Conservation (phyloP, 2,797 vertebrate genomes). For the Nyctibius grandis region DNA sequence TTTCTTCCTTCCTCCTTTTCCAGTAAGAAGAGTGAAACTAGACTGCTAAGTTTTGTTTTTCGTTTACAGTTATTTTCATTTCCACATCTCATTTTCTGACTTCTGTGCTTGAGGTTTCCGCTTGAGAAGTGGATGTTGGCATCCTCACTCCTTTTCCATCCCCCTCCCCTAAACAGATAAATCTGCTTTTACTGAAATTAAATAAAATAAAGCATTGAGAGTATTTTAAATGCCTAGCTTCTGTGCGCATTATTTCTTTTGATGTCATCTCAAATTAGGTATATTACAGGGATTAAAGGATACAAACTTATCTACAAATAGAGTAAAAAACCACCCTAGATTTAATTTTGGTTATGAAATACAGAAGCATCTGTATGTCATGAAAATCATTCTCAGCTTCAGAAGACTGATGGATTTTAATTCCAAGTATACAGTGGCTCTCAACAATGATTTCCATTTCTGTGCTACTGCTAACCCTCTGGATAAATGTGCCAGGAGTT, state of each 20-base stretch:
- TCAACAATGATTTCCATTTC: slow-evolving; percentile 76
- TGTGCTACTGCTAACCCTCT: slow-evolving; percentile 67
- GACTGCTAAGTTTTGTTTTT: background rate
- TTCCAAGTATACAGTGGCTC: slow-evolving; percentile 66
- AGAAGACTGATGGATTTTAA: slow-evolving; percentile 76
- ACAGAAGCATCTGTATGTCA: slow-evolving; percentile 45
- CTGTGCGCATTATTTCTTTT: background rate
- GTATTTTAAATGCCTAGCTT: background rate
- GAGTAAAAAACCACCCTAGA: slow-evolving; percentile 9
- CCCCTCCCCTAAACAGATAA: background rate
- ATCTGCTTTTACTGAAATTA: background rate
- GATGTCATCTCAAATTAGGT: background rate
- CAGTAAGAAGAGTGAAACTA: background rate
- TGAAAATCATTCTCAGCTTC: slow-evolving; percentile 49
- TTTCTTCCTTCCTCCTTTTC: background rate
- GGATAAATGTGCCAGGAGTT: slow-evolving; percentile 76
- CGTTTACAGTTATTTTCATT: background rate
- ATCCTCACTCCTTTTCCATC: background rate
- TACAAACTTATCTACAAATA: slow-evolving; percentile 36
- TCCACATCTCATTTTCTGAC: background rate
- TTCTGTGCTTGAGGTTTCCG: background rate
- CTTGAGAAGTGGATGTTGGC: background rate
- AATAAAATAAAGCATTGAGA: background rate
- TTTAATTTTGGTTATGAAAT: slow-evolving; percentile 53
- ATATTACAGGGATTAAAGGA: background rate